These are phyloP conservation scores for Helicoverpa zea DNA, from an alignment of 1,140 invertebrate species.

Conservation along the genomic window DNA sequence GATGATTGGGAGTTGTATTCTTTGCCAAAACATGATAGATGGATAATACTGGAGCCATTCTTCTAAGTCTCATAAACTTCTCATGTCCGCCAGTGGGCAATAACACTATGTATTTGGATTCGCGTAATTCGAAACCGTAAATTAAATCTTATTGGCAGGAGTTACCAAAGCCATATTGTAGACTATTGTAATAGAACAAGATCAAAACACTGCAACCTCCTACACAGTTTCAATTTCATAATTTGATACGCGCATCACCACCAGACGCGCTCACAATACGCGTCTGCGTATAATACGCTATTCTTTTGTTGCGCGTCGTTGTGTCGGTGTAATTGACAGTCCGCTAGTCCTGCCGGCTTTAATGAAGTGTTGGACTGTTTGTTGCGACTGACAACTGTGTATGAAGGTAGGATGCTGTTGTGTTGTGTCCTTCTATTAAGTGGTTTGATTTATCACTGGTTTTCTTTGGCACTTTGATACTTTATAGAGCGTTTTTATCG, in stretches of 20 bases:
- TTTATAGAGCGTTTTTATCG: neutral
- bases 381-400: neutral
- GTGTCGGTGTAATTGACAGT: conserved; percentile 3
- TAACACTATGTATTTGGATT: no score
- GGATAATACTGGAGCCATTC: neutral
- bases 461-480: neutral
- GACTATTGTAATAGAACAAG: no score
- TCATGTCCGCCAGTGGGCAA: neutral
- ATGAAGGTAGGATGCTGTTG: no score
- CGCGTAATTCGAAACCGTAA: no score
- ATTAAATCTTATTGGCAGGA: neutral
- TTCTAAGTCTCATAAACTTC: neutral
- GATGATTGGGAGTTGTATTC: no score
- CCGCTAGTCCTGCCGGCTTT: neutral
- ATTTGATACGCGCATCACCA: neutral
- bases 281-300: neutral
- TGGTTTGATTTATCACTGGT: no score
- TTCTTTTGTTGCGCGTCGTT: conserved; percentile 5
- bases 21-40: no score
- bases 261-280: neutral
- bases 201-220: neutral
- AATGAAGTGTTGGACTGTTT: neutral
- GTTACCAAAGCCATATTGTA: no score
- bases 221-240: conserved; percentile 12
- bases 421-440: neutral